phyloP scores from a whole-genome alignment of 2,888 invertebrate genomes.

The Melieria omissa region DNA sequence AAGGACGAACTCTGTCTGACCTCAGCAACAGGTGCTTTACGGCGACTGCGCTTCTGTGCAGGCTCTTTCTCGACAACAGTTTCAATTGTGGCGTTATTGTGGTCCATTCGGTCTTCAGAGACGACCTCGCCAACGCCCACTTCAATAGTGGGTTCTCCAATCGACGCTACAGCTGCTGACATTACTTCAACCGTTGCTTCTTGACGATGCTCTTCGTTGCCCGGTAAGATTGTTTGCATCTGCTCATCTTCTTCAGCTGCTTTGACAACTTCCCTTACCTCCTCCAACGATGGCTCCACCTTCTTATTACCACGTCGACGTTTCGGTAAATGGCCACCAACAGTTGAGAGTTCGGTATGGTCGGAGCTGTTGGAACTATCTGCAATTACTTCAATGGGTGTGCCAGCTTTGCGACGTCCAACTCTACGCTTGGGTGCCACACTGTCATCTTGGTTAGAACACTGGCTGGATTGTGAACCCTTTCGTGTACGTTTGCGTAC shows the following conservation, averaged over 20 bases:
- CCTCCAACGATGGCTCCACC: background rate
- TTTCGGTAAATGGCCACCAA: no score
- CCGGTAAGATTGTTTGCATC: no score
- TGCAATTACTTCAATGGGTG: no score
- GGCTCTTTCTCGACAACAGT: background rate
- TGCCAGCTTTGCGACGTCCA: constrained; percentile 5
- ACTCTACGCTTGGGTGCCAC: constrained; percentile 20
- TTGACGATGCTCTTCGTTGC: background rate
- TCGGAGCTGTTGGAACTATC: no score
- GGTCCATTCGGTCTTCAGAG: no score
- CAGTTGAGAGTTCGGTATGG: no score
- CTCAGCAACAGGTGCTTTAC: constrained; percentile 11
- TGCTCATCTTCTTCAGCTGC: no score
- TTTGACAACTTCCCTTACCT: background rate
- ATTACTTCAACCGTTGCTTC: background rate
- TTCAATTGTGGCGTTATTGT: background rate
- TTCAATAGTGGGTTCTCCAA: background rate
- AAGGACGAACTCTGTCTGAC: no score
- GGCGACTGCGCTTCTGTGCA: constrained; percentile 15
- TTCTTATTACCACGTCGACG: background rate
- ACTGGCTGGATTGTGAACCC: constrained; percentile 23
- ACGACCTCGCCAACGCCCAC: background rate
- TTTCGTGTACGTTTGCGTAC: constrained; percentile 8
- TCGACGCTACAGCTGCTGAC: background rate
- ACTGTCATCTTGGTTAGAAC: constrained; percentile 7